phyloP scores from a whole-genome alignment of 2,797 vertebrate species.

The Circus cinereus region DNA sequence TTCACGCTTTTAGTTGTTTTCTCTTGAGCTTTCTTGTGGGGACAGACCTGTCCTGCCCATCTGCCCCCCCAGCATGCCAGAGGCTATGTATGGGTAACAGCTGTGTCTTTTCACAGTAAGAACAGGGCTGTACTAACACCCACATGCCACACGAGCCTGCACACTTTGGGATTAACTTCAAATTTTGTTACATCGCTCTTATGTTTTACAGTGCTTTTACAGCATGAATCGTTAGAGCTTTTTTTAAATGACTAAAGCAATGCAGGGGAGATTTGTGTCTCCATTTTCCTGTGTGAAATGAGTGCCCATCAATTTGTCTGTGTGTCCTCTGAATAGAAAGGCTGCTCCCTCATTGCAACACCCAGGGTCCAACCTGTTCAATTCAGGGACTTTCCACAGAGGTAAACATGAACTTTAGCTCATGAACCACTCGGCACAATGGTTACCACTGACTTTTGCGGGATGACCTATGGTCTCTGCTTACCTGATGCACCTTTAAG shows the following conservation, averaged over 20 bases:
- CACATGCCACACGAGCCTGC: not conserved
- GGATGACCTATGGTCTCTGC: not conserved
- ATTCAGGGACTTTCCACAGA: not conserved
- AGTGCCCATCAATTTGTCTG: not conserved
- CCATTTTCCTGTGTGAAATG: not conserved
- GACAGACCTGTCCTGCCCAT: not conserved
- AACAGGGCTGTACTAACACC: not conserved
- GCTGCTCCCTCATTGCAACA: not conserved
- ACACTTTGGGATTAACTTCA: not conserved
- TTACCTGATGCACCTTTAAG: not conserved
- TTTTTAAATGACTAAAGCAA: not conserved
- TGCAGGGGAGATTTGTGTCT: not conserved
- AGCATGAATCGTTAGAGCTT: not conserved
- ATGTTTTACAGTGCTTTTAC: not conserved
- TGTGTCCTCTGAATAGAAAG: not conserved
- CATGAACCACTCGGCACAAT: not conserved
- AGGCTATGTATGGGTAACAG: not conserved
- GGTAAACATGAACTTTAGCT: constrained; percentile 52
- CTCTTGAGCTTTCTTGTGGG: not conserved
- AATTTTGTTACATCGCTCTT: not conserved
- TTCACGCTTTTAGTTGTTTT: not conserved
- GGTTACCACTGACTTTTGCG: not conserved
- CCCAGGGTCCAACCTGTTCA: not conserved
- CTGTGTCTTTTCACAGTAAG: not conserved
- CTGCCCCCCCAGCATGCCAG: not conserved